A percentile compares a stretch with the other conserved stretches of the same genome.
Evolutionary conservation across 1,140 invertebrate genomes (phyloP).

Genomic region (Acromyrmex charruanus): DNA sequence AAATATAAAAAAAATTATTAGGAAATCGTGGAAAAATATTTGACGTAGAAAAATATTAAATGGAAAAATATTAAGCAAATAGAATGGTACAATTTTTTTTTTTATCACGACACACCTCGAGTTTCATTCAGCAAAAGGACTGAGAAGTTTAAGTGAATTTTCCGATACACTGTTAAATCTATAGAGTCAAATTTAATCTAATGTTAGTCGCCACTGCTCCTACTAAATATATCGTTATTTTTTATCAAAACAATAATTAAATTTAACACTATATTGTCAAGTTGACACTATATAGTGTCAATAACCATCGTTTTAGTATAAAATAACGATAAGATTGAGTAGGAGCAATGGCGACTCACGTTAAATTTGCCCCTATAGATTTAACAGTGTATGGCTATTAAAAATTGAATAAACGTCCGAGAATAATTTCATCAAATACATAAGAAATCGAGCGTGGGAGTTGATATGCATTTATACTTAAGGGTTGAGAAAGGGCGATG

Average conservation of each 20-base stretch:
- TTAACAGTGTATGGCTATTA: neutral
- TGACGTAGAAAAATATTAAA: no score
- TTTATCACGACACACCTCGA: neutral
- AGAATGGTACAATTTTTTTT: neutral
- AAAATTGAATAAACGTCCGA: conserved; percentile 21
- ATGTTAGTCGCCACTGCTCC: no score
- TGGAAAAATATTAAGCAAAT: neutral
- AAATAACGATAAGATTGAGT: no score
- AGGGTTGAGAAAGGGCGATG: conserved; percentile 19
- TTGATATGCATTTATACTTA: neutral
- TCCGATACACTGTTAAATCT: neutral
- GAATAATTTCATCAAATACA: conserved; percentile 8
- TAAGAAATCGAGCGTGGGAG: neutral
- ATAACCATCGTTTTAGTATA: no score
- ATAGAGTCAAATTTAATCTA: no score
- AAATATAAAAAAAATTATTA: neutral
- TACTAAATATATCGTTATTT: no score
- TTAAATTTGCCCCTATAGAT: no score
- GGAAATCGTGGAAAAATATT: neutral
- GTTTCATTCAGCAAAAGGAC: neutral
- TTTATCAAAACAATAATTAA: no score
- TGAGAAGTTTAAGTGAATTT: neutral
- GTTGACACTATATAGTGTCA: no score
- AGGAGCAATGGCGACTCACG: no score
- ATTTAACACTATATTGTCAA: no score